A percentile compares a stretch with the other conserved stretches of the same genome.
phyloP scores from a whole-genome alignment of 2,797 vertebrate species.

The Mus caroli region DNA sequence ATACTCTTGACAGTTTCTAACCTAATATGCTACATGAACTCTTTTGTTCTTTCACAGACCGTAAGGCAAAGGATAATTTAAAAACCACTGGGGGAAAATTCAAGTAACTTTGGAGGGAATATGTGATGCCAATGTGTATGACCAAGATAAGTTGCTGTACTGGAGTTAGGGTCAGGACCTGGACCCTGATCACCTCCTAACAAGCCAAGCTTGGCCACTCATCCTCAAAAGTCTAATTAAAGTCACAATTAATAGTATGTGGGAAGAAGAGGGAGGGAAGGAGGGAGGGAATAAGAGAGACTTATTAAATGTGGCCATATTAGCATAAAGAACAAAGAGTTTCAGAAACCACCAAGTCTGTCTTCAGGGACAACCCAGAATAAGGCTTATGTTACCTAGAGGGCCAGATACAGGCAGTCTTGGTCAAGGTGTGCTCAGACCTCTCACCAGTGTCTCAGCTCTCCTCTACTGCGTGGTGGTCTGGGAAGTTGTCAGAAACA shows the following conservation, averaged over 20 bases:
- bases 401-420: background rate
- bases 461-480: background rate
- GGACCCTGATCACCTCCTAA: background rate
- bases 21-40: background rate
- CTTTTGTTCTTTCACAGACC: constrained; percentile 10
- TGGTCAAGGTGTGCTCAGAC: background rate
- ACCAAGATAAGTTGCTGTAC: background rate
- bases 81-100: constrained; percentile 45
- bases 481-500: background rate
- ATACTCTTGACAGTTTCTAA: constrained; percentile 57
- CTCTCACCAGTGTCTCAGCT: background rate
- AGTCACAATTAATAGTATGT: background rate
- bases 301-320: background rate
- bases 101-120: background rate
- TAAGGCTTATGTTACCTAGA: too few relatives aligned
- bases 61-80: constrained; percentile 21
- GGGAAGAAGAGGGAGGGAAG: background rate
- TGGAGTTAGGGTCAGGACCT: background rate
- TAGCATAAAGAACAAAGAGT: background rate
- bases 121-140: background rate
- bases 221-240: background rate
- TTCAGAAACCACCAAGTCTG: background rate
- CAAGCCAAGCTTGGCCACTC: background rate
- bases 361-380: background rate
- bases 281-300: background rate